Base-by-base conservation (phyloP, 2,797 vertebrate species). In the Liparis tanakae region DNA sequence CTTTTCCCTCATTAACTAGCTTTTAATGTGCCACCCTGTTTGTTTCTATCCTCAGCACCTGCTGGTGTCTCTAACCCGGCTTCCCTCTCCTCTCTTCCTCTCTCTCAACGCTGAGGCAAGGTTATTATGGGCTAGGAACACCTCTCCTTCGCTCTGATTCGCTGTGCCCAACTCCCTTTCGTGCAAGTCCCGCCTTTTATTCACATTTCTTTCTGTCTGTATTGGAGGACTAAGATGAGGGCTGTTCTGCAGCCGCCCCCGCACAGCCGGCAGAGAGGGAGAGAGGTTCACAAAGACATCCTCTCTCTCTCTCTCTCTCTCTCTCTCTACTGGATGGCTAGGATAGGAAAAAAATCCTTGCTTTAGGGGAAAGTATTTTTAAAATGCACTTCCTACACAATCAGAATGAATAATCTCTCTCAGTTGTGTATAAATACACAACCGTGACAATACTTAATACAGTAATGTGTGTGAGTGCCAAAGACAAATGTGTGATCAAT, bases 91-190 rank as follows among this genome's bases (percentile, higher is more conserved):
- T 78, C 78, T 74, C 82, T 81, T 50, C 13, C 20, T 25, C 7
- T 25, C 80, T 77, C 82, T 68, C 79, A 80, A 72, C 61, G 17
- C 79, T 78, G 80, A 89, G 78, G 70, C 90, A 91, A 93, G 91
- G 90, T 67, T 85, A 88, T 87, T 85, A 76, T 83, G 72, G 51
- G 20, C 79, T 57, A 72, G 84, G 59, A 83, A 88, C 79, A 83
- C 82, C 89, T 91, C 89, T 90, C 79, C 85, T 88, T 82, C 30
- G 0, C 77, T 79, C 70, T 57, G 73, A 93, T 92, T 91, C 7
- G 90, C 82, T 77, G 61, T 1, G 46, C 34, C 44, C 7, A 7
- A 22, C 67, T 81, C 72, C 63, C 39, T 59, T 74, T 74, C 62
- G 53, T 15, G 3, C 44, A 78, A 78, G 84, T 76, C 83, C 89